A percentile compares a stretch with the other conserved stretches of the same genome.
phyloP scores from a whole-genome alignment of 2,797 vertebrate genomes.

The Choloepus didactylus region DNA sequence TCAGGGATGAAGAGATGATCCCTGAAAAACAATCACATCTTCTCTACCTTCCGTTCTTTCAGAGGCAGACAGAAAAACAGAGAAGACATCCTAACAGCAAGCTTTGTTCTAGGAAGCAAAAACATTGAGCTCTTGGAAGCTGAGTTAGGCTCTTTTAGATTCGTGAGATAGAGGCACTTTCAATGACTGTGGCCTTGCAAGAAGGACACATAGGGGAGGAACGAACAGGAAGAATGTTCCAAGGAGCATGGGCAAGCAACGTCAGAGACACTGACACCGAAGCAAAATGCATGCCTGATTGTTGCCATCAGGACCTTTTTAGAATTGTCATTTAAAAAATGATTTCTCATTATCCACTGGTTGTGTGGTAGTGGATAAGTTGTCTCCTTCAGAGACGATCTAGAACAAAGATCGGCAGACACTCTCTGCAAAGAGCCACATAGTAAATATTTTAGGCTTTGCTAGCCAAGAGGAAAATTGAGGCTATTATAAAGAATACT shows the following conservation, averaged over 20 bases:
- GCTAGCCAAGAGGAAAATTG: background rate
- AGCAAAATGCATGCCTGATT: background rate
- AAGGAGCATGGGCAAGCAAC: background rate
- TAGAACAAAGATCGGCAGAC: background rate
- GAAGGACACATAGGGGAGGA: background rate
- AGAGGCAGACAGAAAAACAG: background rate
- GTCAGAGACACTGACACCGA: background rate
- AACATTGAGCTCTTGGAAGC: background rate
- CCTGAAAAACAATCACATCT: background rate
- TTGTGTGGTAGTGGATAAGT: background rate
- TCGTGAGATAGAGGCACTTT: background rate
- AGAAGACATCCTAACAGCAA: background rate
- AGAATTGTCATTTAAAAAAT: background rate
- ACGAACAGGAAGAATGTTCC: background rate
- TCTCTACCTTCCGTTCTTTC: background rate
- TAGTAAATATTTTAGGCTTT: background rate
- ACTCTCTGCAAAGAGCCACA: background rate
- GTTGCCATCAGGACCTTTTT: background rate
- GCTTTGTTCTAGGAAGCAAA: background rate
- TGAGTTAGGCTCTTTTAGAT: background rate
- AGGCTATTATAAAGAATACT: background rate
- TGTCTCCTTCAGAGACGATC: background rate
- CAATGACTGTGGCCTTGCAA: background rate
- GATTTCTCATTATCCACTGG: background rate
- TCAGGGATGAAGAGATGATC: background rate